Conservation (phyloP, 2,797 vertebrate genomes). For the Nyctalus aviator region DNA sequence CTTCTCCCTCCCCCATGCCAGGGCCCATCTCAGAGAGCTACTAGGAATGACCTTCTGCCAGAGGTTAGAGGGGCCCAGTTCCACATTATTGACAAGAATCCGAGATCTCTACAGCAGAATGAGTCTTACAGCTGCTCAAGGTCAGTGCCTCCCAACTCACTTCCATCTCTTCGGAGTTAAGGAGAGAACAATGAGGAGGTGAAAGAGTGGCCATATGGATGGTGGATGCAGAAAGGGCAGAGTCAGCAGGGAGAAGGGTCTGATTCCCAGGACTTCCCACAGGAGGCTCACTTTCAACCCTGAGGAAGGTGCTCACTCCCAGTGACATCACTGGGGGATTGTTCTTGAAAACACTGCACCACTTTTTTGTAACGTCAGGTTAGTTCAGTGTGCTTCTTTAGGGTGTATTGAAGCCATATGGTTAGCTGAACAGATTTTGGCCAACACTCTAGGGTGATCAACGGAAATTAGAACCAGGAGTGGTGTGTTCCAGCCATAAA, state of each 20-base stretch:
- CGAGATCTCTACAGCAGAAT: neutral
- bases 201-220: neutral
- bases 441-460: neutral
- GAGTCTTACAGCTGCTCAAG: neutral
- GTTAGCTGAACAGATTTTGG: neutral
- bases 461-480: neutral
- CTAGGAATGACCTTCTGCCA: neutral
- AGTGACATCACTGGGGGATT: neutral
- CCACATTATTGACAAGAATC: neutral
- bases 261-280: neutral
- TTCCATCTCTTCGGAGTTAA: neutral
- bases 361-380: neutral
- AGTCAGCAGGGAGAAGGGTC: neutral
- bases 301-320: neutral
- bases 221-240: too few relatives aligned
- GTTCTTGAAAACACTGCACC: neutral
- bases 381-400: neutral
- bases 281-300: neutral
- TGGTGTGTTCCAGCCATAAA: neutral
- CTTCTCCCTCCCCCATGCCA: neutral
- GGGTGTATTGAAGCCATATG: neutral
- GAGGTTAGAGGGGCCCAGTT: neutral
- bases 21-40: too few relatives aligned
- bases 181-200: too few relatives aligned
- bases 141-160: neutral